Evolutionary conservation across 2,888 invertebrate genomes (phyloP).

Genomic region (Pachydiplax longipennis): DNA sequence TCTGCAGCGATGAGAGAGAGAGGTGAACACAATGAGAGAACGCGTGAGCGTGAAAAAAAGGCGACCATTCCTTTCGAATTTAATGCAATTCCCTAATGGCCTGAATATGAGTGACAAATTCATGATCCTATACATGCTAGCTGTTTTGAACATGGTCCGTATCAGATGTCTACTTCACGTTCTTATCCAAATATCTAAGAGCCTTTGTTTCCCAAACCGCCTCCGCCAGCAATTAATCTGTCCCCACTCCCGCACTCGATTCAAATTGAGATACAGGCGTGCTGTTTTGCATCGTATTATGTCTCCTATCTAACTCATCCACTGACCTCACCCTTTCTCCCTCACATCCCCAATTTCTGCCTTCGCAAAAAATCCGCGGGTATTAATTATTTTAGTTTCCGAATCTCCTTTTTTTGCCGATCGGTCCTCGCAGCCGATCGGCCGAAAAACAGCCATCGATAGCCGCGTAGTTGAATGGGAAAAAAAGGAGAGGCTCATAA

Average conservation of each 20-base stretch:
- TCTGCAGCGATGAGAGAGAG: background rate
- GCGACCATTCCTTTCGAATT: background rate
- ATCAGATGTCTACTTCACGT: slow-evolving; percentile 42
- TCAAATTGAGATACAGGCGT: slow-evolving; percentile 17
- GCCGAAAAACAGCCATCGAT: background rate
- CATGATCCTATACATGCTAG: slow-evolving; percentile 19
- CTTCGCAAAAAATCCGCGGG: background rate
- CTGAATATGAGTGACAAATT: slow-evolving; percentile 37
- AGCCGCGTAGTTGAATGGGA: background rate
- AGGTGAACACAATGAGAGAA: background rate
- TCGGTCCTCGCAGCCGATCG: background rate
- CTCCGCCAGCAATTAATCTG: slow-evolving; percentile 26
- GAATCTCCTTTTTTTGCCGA: too few species aligned
- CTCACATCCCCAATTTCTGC: background rate
- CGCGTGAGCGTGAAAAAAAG: background rate
- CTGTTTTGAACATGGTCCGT: slow-evolving; percentile 4
- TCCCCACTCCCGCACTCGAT: slow-evolving; percentile 5
- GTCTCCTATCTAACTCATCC: slow-evolving; percentile 18
- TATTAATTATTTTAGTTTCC: background rate
- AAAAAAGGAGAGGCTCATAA: background rate
- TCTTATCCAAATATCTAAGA: slow-evolving; percentile 41
- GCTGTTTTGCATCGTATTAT: slow-evolving; percentile 36
- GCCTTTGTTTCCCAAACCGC: slow-evolving; percentile 37
- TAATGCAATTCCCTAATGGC: slow-evolving; percentile 8
- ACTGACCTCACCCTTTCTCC: background rate